Conservation (phyloP, 2,113 vertebrate genomes). For the Tenrec ecaudatus region DNA sequence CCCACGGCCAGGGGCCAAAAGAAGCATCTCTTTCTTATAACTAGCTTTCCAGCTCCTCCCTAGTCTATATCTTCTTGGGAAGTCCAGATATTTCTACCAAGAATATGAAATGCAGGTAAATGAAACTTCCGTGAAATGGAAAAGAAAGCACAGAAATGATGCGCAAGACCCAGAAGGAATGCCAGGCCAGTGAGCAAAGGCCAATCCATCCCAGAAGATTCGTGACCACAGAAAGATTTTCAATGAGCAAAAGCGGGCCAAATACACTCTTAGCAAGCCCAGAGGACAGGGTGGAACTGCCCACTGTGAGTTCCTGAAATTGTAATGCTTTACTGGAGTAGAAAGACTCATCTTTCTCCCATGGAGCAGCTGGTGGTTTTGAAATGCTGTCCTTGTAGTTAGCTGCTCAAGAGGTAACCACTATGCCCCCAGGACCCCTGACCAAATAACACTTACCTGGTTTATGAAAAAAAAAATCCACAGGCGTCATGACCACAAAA, state of each 20-base stretch:
- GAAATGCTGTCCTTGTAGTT: no score
- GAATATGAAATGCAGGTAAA: background rate
- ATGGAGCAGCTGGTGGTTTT: no score
- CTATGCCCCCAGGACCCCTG: no score
- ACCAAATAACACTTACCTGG: background rate
- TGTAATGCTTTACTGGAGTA: no score
- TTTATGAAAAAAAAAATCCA: background rate
- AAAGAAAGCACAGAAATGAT: background rate
- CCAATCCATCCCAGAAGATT: background rate
- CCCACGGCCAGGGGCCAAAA: no score
- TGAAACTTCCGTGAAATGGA: background rate
- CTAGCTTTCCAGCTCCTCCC: no score
- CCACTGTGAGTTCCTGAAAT: no score
- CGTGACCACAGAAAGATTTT: background rate
- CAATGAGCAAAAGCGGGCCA: background rate
- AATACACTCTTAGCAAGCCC: no score
- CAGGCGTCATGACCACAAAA: constrained; percentile 11
- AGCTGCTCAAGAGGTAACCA: no score
- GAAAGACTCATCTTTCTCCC: no score
- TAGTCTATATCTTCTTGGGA: background rate
- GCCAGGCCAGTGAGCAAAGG: background rate
- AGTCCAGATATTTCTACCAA: background rate
- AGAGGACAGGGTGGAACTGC: no score
- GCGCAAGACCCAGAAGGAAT: background rate
- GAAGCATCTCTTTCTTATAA: no score